Base-by-base conservation (phyloP, 2,888 invertebrate genomes). In the Ceriagrion tenellum region DNA sequence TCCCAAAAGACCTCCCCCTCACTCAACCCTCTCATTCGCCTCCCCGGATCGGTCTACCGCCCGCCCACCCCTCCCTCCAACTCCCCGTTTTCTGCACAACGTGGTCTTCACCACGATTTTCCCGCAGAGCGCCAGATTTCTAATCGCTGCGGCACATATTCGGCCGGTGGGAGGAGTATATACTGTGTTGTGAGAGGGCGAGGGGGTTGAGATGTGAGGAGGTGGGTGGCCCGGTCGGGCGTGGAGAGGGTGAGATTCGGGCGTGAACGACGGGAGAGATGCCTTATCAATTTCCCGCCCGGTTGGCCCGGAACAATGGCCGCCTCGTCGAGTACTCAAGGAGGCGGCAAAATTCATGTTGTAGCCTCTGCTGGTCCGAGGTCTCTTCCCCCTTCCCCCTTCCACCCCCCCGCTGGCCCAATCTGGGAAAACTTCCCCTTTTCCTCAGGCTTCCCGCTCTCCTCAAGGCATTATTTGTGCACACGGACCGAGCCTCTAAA, bases 241-340 rank as follows among this genome's bases (percentile, higher is more conserved):
- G 59, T 59, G 59, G 59, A 20, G 59, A 20, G 16, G 23, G n/a
- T n/a, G n/a, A n/a, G n/a, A n/a, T n/a, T n/a, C n/a, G n/a, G n/a
- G n/a, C n/a, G n/a, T n/a, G n/a, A n/a, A n/a, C n/a, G n/a, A n/a
- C n/a, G n/a, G 20, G n/a, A 55, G 56, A 90, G 90, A 91, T 59
- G 91, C 35, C 91, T 91, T 91, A 91, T 91, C 91, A 59, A 59
- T 91, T 59, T 40, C 16, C 91, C 91, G 91, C 91, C 59, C 59
- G 59, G 59, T 16, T 59, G 63, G 59, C 16, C 35, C 35, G 30
- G 91, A 91, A 91, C 91, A 91, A 91, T 91, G 23, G 81, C 1
- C 2, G 81, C 81, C 81, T 35, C 30, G 81, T 6, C 81, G 81
- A 35, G 30, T 30, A 35, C 81, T 81, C 81, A 81, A 81, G 81